Evolutionary conservation across 2,888 invertebrate species (phyloP), one percentile per base, ranked within the genome.

Genomic region (Orthosia gothica): DNA sequence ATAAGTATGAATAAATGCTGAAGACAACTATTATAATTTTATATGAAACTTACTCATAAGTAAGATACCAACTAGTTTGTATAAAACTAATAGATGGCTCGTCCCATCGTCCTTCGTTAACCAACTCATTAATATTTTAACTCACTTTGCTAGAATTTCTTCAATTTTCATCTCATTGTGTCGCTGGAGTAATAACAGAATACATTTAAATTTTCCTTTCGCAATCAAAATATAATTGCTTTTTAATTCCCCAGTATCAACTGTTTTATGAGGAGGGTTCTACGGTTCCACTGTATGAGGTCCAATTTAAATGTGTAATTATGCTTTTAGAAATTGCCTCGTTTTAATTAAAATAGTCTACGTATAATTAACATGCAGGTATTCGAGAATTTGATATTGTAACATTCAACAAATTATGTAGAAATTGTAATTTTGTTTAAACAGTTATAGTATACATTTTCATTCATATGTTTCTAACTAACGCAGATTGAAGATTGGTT

Each of bases 181-280:
- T 65, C 71, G 20, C 64, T 47, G 23, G 45, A 66, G 55, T 73
- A 67, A 66, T 63, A 71, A 47, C 73, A 69, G 76, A 85, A 74
- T 74, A 82, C 70, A 75, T 83, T 82, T 64, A 71, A 74, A 82
- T 85, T 75, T 76, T 82, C 71, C 64, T 65, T 74, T 79, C 71
- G 68, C 79, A 77, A 81, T 85, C 75, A 83, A 83, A 74, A 77
- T 79, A 58, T 85, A 83, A 83, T 85, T 81, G 75, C 83, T 85
- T 85, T 81, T 83, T 81, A 84, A 81, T 82, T 80, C 74, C 47
- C 49, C 67, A 66, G 80, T 69, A 82, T 82, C 59, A 72, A 68
- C 65, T 73, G 74, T 80, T 82, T 76, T 71, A 70, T 72, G 65
- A 73, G 67, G 65, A 67, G n/a, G 65, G 72, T 74, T 64, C 40